phyloP scores from a whole-genome alignment of 2,797 vertebrate genomes.

The Chaetophractus vellerosus region DNA sequence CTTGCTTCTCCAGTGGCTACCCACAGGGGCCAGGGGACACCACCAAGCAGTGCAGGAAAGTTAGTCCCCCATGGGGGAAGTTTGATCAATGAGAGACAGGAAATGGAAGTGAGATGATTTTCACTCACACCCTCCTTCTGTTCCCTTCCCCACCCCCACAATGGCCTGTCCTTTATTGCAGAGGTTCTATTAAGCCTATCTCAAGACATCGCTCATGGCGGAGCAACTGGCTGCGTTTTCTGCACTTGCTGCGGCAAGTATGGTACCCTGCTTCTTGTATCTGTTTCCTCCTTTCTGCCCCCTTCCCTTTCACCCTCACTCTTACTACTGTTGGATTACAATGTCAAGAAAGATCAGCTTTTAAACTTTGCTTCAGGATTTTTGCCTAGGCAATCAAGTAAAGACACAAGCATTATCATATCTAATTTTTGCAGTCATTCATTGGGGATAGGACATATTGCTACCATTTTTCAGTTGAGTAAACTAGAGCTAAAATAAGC shows the following conservation, averaged over 20 bases:
- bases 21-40: not conserved
- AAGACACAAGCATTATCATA: not conserved
- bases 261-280: not conserved
- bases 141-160: not conserved
- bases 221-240: too few species aligned
- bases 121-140: not conserved
- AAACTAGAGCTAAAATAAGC: not conserved
- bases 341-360: not conserved
- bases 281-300: not conserved
- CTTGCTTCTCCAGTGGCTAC: not conserved
- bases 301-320: not conserved
- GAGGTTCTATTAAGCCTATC: not conserved
- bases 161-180: not conserved
- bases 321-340: not conserved
- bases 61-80: not conserved
- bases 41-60: not conserved
- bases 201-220: not conserved
- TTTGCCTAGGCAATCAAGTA: not conserved
- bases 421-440: not conserved
- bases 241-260: not conserved
- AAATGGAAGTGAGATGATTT: not conserved
- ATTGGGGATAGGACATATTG: not conserved
- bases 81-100: not conserved
- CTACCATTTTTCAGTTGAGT: not conserved
- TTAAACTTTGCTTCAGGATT: not conserved